These are phyloP conservation scores for Cerastoderma edule DNA, from an alignment of 2,888 invertebrate species.

Conservation along the genomic window DNA sequence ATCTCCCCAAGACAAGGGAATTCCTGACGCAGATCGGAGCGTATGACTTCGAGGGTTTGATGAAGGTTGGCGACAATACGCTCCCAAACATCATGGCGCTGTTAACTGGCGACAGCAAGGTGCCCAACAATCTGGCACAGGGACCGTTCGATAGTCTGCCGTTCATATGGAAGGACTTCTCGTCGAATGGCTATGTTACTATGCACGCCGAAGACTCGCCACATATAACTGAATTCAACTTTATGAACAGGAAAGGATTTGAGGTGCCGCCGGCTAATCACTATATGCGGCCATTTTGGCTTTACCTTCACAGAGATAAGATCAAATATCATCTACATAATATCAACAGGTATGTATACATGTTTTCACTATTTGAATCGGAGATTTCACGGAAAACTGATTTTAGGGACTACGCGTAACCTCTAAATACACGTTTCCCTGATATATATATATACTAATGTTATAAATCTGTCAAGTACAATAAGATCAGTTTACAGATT, in stretches of 20 bases:
- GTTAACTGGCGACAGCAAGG: neutral
- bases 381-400: too few species aligned
- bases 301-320: neutral
- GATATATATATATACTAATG: too few species aligned
- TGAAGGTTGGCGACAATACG: neutral
- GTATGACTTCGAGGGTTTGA: neutral
- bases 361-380: too few species aligned
- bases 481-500: too few species aligned
- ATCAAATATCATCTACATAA: neutral
- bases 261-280: neutral
- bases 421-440: too few species aligned
- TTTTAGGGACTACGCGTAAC: too few species aligned
- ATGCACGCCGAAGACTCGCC: neutral
- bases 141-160: neutral
- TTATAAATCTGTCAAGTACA: too few species aligned
- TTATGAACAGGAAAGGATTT: neutral
- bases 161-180: slow-evolving; percentile 1
- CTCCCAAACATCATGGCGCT: neutral
- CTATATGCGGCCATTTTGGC: neutral
- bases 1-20: neutral
- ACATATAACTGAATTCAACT: neutral
- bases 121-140: neutral
- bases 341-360: neutral
- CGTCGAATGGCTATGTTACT: neutral
- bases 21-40: neutral